Conservation (phyloP, 2,113 vertebrate genomes). For the Pantherophis guttatus region DNA sequence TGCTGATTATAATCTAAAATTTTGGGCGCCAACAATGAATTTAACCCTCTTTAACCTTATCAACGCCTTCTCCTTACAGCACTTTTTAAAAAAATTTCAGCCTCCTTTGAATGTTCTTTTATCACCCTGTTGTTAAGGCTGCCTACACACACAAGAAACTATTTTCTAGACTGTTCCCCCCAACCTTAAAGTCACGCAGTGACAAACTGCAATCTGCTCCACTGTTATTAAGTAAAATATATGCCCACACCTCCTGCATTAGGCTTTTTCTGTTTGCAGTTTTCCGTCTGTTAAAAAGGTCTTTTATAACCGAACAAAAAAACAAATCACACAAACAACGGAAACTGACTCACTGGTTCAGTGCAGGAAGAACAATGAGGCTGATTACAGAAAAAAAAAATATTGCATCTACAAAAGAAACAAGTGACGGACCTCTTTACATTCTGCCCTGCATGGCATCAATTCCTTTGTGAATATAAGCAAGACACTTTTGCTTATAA, state of each 20-base stretch:
- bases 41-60: background rate
- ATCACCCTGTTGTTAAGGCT: background rate
- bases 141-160: conserved; percentile 15
- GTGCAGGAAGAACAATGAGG: background rate
- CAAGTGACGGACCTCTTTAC: background rate
- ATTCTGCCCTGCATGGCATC: background rate
- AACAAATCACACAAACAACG: conserved; percentile 4
- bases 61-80: background rate
- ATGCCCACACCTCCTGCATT: conserved; percentile 8
- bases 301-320: background rate
- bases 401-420: background rate
- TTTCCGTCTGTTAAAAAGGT: conserved; percentile 18
- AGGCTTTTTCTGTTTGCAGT: conserved; percentile 12
- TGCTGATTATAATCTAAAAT: background rate
- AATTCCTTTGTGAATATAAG: background rate
- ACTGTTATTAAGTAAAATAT: conserved; percentile 12
- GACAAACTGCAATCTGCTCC: conserved; percentile 38
- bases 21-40: background rate
- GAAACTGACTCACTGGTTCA: conserved; percentile 26
- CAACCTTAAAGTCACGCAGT: conserved; percentile 1
- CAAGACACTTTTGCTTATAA: background rate
- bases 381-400: conserved; percentile 1
- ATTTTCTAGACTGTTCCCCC: conserved; percentile 4
- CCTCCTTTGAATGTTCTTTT: conserved; percentile 12
- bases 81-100: background rate